Conservation (phyloP, 2,888 invertebrate species). For the Gisinianus flammeolus region DNA sequence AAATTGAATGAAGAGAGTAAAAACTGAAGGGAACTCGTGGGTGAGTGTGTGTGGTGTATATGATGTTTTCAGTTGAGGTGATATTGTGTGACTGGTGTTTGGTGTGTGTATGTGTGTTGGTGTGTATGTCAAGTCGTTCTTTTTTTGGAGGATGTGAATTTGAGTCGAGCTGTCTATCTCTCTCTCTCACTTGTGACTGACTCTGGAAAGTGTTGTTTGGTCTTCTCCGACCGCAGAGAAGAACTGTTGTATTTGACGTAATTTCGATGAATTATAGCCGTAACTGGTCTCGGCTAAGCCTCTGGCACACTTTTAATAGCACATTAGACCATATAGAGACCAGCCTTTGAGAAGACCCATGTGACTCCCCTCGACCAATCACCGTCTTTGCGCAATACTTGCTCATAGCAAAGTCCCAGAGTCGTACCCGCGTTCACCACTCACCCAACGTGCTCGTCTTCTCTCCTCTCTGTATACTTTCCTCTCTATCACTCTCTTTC, state of each 20-base stretch:
- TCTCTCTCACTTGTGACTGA: slow-evolving; percentile 25
- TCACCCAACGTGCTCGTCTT: slow-evolving; percentile 37
- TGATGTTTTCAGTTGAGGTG: no score
- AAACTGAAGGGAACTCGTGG: no score
- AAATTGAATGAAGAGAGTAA: no score
- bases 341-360: slow-evolving; percentile 48
- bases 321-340: slow-evolving; percentile 60
- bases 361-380: slow-evolving; percentile 52
- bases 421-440: slow-evolving; percentile 25
- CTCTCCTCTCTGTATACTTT: slow-evolving; percentile 47
- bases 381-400: slow-evolving; percentile 49
- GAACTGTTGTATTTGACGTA: slow-evolving; percentile 61
- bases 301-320: slow-evolving; percentile 61
- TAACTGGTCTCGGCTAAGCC: slow-evolving; percentile 60
- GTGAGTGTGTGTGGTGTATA: no score
- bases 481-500: slow-evolving; percentile 55
- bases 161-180: slow-evolving; percentile 27
- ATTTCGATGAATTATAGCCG: slow-evolving; percentile 62
- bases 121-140: no score
- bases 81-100: no score
- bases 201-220: slow-evolving; percentile 45
- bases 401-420: slow-evolving; percentile 36
- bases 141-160: no score
- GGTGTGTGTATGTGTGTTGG: no score
- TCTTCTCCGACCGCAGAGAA: slow-evolving; percentile 54